A percentile compares a stretch with the other conserved stretches of the same genome.
Evolutionary conservation across 1,140 invertebrate genomes (phyloP).

Genomic region (Nebria ingens): DNA sequence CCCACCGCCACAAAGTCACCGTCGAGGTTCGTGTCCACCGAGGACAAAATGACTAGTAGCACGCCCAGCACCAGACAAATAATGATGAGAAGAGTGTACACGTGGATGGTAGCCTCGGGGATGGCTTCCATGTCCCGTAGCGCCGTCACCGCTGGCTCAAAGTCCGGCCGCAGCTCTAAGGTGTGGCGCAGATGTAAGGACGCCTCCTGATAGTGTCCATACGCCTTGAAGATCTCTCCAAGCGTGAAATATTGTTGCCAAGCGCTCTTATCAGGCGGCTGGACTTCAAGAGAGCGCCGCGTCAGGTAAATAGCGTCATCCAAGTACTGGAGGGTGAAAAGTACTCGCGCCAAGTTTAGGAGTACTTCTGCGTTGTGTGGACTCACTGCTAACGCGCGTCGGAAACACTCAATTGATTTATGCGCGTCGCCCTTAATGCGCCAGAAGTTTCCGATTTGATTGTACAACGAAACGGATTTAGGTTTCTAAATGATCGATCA

Average conservation of each 20-base stretch:
- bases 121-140: constrained; percentile 68
- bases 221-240: constrained; percentile 76
- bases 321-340: constrained; percentile 75
- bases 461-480: constrained; percentile 74
- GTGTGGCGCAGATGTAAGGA: constrained; percentile 68
- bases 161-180: constrained; percentile 70
- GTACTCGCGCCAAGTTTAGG: constrained; percentile 70
- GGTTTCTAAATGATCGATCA: constrained; percentile 51
- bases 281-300: constrained; percentile 49
- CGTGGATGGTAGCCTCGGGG: constrained; percentile 59
- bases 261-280: constrained; percentile 69
- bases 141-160: constrained; percentile 63
- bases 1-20: constrained; percentile 28
- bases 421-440: constrained; percentile 74
- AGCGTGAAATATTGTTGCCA: constrained; percentile 87
- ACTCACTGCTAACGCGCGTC: constrained; percentile 69
- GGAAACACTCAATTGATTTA: constrained; percentile 78
- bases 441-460: constrained; percentile 84
- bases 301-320: constrained; percentile 83
- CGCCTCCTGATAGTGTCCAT: constrained; percentile 73
- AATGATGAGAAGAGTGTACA: constrained; percentile 77
- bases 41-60: constrained; percentile 67
- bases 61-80: constrained; percentile 71
- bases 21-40: constrained; percentile 50
- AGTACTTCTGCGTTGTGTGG: constrained; percentile 79